phyloP scores from a whole-genome alignment of 2,888 invertebrate species.

The Flexamia atlantica region DNA sequence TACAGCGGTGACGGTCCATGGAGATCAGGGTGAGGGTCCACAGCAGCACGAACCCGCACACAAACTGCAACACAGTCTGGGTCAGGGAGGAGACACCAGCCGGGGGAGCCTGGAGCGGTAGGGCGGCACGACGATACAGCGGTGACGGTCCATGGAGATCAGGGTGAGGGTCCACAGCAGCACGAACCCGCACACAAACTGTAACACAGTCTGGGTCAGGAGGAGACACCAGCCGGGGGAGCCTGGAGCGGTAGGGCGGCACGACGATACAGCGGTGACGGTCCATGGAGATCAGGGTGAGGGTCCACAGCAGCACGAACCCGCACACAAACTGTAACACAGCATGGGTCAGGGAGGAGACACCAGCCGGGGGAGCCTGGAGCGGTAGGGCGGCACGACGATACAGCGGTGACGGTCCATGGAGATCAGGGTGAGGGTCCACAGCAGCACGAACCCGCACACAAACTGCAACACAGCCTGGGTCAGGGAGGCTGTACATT shows the following conservation, averaged over 20 bases:
- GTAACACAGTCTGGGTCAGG: constrained; percentile 70
- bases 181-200: constrained; percentile 77
- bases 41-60: constrained; percentile 78
- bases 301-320: constrained; percentile 79
- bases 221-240: constrained; percentile 74
- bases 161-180: constrained; percentile 79
- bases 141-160: constrained; percentile 78
- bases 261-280: constrained; percentile 78
- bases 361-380: constrained; percentile 75
- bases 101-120: constrained; percentile 66
- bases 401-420: constrained; percentile 79
- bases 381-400: constrained; percentile 77
- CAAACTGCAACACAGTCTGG: constrained; percentile 75
- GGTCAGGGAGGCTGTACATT: constrained; percentile 74
- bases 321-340: constrained; percentile 78
- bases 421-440: constrained; percentile 79
- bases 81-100: constrained; percentile 72
- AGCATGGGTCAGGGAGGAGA: constrained; percentile 65
- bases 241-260: constrained; percentile 77
- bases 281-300: constrained; percentile 79
- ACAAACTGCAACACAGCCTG: constrained; percentile 75
- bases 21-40: constrained; percentile 80
- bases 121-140: constrained; percentile 73
- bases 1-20: constrained; percentile 78
- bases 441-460: constrained; percentile 78